Percentiles rank a stretch among this genome's conserved stretches.
phyloP scores from a whole-genome alignment of 2,888 invertebrate species.

The Polymixis lichenea region DNA sequence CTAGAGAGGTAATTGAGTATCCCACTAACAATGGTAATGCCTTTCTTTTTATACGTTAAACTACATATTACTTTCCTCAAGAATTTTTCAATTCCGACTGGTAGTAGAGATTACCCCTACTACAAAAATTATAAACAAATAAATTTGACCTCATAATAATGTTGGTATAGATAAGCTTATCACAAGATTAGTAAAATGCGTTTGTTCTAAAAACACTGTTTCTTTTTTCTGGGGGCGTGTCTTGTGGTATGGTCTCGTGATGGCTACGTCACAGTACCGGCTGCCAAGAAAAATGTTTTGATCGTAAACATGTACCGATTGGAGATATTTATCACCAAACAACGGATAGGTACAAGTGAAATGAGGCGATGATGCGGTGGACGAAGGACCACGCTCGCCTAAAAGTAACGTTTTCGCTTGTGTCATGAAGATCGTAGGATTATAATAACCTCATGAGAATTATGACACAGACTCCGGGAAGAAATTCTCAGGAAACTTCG shows the following conservation, averaged over 20 bases:
- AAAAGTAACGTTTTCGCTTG: not conserved
- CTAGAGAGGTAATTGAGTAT: too few species aligned
- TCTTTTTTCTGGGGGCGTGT: slow-evolving; percentile 60
- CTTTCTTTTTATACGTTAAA: too few species aligned
- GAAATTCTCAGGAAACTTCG: not conserved
- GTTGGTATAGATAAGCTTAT: slow-evolving; percentile 19
- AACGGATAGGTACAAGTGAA: slow-evolving; percentile 36
- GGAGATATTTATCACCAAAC: slow-evolving; percentile 13
- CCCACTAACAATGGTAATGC: too few species aligned
- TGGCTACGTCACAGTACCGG: slow-evolving; percentile 34
- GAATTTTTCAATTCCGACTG: too few species aligned
- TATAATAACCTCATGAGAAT: not conserved
- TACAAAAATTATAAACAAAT: too few species aligned
- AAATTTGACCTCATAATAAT: too few species aligned
- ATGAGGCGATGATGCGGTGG: not conserved
- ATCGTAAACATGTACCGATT: slow-evolving; percentile 45
- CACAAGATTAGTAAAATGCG: not conserved
- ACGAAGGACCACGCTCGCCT: not conserved
- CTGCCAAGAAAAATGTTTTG: slow-evolving; percentile 57
- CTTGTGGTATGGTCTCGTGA: slow-evolving; percentile 45
- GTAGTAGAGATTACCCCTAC: too few species aligned
- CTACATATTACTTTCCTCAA: too few species aligned
- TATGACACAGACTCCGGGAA: not conserved
- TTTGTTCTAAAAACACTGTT: slow-evolving; percentile 28
- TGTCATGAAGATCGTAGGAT: not conserved